Base-by-base conservation (phyloP, 2,888 invertebrate genomes). In the Scelioninae gen. 1 region DNA sequence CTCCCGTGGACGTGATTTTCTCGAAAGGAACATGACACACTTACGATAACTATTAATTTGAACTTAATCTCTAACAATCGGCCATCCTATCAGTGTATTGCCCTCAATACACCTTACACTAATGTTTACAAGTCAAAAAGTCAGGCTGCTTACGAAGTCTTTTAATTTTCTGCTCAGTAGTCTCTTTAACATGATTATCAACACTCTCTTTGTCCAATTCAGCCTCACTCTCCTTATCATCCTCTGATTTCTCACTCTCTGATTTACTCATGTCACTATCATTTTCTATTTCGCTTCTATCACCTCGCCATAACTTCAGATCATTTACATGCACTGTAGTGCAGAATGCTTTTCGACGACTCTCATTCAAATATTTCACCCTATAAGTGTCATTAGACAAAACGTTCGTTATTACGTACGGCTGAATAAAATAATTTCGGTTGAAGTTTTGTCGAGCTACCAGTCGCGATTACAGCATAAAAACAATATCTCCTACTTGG, bases 381-480 rank as follows among this genome's bases (percentile, higher is more conserved):
- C 40, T 5, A 40, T 71, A 71, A 5, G 34, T 9, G 51, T 60
- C 71, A 31, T 38, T 45, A 7, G 32, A 47, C 6, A 71, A 40
- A 23, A 23, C 58, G 10, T 49, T 11, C 1, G 47, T 34, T 7
- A 71, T 9, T 0, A 71, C 71, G 11, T 51, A 62, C 13, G 62
- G 72, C n/a, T 62, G 51, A 5, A 10, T 29, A 43, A n/a, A n/a
- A n/a, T n/a, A 16, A 72, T 32, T 72, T 72, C 0, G 34, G 1
- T 53, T 62, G 62, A 4, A 72, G 43, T n/a, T 72, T 72, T 0
- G 72, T 72, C 5, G 60, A 72, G 11, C 62, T 31, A 53, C 62
- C 62, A 16, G 53, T 72, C 11, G 40, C 16, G n/a, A 53, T 29
- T 16, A 9, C 10, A 40, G 62, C 47, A 51, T 53, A 32, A 53